phyloP scores from a whole-genome alignment of 1,140 invertebrate species.

The Uloborus diversus region DNA sequence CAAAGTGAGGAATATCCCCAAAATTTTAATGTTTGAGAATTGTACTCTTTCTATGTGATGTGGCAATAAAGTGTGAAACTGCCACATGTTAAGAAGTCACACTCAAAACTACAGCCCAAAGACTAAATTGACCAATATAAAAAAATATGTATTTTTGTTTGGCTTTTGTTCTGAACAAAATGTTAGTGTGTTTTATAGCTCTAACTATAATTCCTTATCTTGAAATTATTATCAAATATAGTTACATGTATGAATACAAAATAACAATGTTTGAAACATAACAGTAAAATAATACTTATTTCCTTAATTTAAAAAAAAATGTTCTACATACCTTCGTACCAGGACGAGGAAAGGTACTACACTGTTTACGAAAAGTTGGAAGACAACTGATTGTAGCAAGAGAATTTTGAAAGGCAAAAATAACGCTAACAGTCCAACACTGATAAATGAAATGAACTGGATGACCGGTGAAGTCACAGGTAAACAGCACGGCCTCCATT shows the following conservation, averaged over 20 bases:
- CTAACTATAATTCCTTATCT: background rate
- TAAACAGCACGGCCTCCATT: constrained; percentile 32
- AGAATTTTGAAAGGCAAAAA: background rate
- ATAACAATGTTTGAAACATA: background rate
- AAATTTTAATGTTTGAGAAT: too few relatives aligned
- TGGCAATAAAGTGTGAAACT: too few relatives aligned
- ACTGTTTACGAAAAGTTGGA: constrained; percentile 17
- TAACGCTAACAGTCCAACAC: background rate
- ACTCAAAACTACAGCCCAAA: too few relatives aligned
- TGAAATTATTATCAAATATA: background rate
- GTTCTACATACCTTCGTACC: constrained; percentile 10
- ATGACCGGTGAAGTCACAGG: background rate
- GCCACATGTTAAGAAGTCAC: too few relatives aligned
- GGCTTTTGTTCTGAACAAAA: background rate
- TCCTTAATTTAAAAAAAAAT: too few relatives aligned
- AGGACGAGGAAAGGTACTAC: constrained; percentile 29
- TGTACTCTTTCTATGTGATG: too few relatives aligned
- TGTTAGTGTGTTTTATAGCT: background rate
- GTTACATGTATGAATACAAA: background rate
- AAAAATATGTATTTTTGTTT: too few relatives aligned
- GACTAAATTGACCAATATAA: too few relatives aligned
- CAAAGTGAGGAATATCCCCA: too few relatives aligned
- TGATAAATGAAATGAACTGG: background rate
- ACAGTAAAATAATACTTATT: too few relatives aligned
- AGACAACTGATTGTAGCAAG: constrained; percentile 1